Evolutionary conservation across 2,113 vertebrate species (phyloP).

Genomic region (Talpa occidentalis): DNA sequence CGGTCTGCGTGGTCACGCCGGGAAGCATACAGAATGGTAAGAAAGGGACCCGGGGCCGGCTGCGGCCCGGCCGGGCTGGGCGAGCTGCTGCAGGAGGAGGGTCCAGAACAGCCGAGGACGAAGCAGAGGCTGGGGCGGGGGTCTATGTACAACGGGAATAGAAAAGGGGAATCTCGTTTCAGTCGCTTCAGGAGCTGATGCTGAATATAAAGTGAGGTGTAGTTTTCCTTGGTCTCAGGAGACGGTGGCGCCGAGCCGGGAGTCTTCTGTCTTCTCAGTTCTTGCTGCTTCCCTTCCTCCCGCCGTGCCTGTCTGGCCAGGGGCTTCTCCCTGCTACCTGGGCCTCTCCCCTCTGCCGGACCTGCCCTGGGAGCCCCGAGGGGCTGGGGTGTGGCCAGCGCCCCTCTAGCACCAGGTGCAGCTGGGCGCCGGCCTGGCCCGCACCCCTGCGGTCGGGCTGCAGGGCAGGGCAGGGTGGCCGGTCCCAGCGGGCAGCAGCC

Average conservation of each 20-base stretch:
- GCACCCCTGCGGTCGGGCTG: no score
- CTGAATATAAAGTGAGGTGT: conserved; percentile 86
- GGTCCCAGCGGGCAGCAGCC: no score
- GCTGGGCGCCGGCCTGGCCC: no score
- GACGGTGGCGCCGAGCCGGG: conserved; percentile 68
- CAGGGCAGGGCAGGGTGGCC: no score
- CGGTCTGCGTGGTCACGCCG: conserved; percentile 86
- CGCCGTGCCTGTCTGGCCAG: not conserved
- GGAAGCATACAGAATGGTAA: conserved; percentile 87
- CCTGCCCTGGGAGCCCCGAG: not conserved
- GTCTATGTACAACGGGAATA: conserved; percentile 87
- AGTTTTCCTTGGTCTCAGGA: conserved; percentile 55
- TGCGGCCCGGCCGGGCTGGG: conserved; percentile 61
- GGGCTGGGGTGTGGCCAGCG: no score
- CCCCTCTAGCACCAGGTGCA: no score
- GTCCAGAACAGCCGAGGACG: conserved; percentile 78
- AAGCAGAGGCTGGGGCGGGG: not conserved
- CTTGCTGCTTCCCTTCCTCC: conserved; percentile 22
- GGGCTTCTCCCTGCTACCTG: not conserved
- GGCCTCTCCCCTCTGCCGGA: not conserved
- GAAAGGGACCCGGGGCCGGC: conserved; percentile 75
- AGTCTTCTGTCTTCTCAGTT: not conserved
- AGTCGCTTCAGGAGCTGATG: conserved; percentile 77
- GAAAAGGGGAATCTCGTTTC: conserved; percentile 85
- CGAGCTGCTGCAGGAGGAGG: conserved; percentile 78